These are phyloP conservation scores for Caenorhabditis sulstoni DNA, from an alignment of 2,888 invertebrate species.

Conservation along the genomic window DNA sequence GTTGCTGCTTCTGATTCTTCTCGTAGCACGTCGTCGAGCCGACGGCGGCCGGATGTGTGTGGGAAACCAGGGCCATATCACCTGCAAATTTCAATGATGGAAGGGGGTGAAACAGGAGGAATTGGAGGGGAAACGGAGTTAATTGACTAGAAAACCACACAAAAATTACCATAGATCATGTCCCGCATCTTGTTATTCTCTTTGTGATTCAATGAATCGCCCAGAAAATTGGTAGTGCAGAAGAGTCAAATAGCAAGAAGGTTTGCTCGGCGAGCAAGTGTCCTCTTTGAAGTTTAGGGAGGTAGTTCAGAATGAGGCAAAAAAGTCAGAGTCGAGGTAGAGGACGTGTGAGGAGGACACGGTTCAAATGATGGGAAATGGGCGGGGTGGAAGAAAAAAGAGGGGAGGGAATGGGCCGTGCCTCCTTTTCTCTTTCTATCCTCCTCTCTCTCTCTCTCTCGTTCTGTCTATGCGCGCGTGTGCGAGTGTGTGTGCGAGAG, in stretches of 20 bases:
- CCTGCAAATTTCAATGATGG: constrained; percentile 59
- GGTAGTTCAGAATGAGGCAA: no score
- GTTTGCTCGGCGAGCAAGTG: no score
- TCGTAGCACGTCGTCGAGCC: constrained; percentile 65
- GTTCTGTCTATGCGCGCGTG: constrained; percentile 16
- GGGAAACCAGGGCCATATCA: constrained; percentile 70
- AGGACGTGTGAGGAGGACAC: no score
- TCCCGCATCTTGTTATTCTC: constrained; percentile 48
- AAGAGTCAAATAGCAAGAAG: no score
- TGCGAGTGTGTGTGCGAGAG: constrained; percentile 21
- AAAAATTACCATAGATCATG: constrained; percentile 46
- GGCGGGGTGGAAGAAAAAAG: neutral
- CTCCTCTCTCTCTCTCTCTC: constrained; percentile 6
- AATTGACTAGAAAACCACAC: neutral
- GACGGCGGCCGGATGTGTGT: constrained; percentile 63
- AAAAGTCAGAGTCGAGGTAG: no score
- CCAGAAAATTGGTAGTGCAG: no score
- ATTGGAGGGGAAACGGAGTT: neutral
- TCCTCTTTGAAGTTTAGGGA: no score
- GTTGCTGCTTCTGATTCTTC: constrained; percentile 57
- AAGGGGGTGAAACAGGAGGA: no score
- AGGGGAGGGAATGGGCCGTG: constrained; percentile 1
- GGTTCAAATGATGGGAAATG: no score
- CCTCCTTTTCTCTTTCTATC: no score
- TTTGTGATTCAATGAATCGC: neutral